phyloP scores from a whole-genome alignment of 2,797 vertebrate species.

The Cuculus canorus region DNA sequence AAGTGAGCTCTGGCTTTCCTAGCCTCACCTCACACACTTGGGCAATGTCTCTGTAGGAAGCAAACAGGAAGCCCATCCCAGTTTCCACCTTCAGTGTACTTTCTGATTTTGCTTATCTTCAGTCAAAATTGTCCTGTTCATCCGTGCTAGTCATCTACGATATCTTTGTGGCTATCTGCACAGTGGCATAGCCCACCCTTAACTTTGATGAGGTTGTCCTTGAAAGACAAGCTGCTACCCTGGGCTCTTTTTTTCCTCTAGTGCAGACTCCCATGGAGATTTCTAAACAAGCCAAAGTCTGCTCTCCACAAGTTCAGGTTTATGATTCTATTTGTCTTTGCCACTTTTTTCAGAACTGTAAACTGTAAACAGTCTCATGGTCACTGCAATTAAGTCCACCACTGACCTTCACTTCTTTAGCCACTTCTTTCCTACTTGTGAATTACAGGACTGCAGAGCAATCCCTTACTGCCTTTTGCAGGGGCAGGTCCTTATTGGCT shows the following conservation, averaged over 20 bases:
- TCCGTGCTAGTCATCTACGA: neutral
- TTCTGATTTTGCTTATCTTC: neutral
- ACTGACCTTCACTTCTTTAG: neutral
- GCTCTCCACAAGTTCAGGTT: neutral
- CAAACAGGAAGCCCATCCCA: neutral
- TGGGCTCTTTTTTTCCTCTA: neutral
- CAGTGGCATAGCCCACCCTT: neutral
- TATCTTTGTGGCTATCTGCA: neutral
- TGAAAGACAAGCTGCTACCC: neutral
- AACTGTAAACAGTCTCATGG: neutral
- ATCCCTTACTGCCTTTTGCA: no score
- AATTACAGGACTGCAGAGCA: neutral
- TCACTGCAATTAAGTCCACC: neutral
- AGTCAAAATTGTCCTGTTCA: neutral
- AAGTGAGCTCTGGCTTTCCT: neutral
- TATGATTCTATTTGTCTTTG: neutral
- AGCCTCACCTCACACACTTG: fast-evolving
- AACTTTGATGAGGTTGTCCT: neutral
- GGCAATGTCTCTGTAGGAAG: neutral
- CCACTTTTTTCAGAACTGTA: neutral
- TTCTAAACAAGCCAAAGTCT: neutral
- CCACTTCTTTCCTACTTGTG: neutral
- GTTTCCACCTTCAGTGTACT: neutral
- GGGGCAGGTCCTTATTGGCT: neutral
- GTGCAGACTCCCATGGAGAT: neutral